Evolutionary conservation across 2,113 vertebrate genomes (phyloP).

Genomic region (Apodemus speciosus): DNA sequence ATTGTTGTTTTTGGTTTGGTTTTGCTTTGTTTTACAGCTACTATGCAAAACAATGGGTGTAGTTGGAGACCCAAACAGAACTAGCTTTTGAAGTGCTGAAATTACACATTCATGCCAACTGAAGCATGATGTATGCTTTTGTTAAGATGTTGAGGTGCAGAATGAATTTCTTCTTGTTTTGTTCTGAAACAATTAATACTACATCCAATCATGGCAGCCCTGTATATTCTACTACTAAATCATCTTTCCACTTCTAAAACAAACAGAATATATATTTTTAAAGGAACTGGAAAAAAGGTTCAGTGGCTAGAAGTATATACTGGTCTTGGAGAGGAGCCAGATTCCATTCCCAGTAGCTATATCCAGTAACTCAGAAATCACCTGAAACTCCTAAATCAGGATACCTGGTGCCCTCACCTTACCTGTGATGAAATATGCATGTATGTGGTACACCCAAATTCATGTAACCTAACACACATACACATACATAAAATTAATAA

Average conservation of each 20-base stretch:
- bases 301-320: neutral
- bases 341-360: neutral
- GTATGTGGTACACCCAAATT: neutral
- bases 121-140: neutral
- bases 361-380: neutral
- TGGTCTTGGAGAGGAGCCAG: neutral
- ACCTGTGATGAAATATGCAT: neutral
- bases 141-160: neutral
- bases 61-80: neutral
- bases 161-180: neutral
- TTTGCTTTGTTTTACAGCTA: neutral
- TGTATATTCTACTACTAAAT: neutral
- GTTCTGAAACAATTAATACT: neutral
- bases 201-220: neutral
- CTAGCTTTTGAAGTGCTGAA: neutral
- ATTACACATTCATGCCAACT: neutral
- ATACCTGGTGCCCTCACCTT: neutral
- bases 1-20: neutral
- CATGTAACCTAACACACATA: neutral
- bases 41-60: neutral
- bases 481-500: neutral
- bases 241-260: neutral
- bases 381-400: neutral
- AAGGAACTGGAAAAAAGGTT: neutral
- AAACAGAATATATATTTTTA: neutral